These are phyloP conservation scores for Calephelis nemesis DNA, from an alignment of 1,140 invertebrate genomes.

Conservation along the genomic window DNA sequence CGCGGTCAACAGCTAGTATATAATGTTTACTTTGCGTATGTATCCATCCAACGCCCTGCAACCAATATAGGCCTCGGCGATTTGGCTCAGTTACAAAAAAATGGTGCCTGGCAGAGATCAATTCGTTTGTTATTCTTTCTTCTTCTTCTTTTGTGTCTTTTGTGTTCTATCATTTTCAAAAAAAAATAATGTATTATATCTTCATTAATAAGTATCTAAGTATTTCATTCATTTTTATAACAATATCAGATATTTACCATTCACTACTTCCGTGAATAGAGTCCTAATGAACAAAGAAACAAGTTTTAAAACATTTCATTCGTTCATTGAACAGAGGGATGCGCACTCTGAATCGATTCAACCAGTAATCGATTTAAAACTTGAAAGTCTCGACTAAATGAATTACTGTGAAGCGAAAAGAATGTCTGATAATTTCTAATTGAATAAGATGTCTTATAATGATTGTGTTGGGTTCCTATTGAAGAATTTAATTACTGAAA, in stretches of 20 bases:
- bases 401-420: slow-evolving; percentile 1
- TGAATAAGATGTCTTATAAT: neutral
- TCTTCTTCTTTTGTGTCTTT: too few relatives aligned
- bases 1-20: too few relatives aligned
- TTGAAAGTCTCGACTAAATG: slow-evolving; percentile 12
- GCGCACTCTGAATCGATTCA: neutral
- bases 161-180: too few relatives aligned
- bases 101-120: too few relatives aligned
- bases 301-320: neutral
- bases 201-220: too few relatives aligned
- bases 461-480: slow-evolving; percentile 5
- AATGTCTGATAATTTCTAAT: slow-evolving; percentile 13
- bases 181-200: too few relatives aligned
- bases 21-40: too few relatives aligned
- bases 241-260: neutral
- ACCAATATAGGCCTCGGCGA: too few relatives aligned
- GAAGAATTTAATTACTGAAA: neutral
- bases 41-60: too few relatives aligned
- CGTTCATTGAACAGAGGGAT: slow-evolving; percentile 4
- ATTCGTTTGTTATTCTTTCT: too few relatives aligned
- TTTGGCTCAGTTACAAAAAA: too few relatives aligned
- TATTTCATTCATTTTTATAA: too few relatives aligned
- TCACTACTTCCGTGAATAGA: neutral
- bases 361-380: slow-evolving; percentile 13
- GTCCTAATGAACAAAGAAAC: neutral